Percentiles rank a stretch among this genome's conserved stretches.
phyloP scores from a whole-genome alignment of 2,113 vertebrate species.

The Poeciliopsis prolifica region DNA sequence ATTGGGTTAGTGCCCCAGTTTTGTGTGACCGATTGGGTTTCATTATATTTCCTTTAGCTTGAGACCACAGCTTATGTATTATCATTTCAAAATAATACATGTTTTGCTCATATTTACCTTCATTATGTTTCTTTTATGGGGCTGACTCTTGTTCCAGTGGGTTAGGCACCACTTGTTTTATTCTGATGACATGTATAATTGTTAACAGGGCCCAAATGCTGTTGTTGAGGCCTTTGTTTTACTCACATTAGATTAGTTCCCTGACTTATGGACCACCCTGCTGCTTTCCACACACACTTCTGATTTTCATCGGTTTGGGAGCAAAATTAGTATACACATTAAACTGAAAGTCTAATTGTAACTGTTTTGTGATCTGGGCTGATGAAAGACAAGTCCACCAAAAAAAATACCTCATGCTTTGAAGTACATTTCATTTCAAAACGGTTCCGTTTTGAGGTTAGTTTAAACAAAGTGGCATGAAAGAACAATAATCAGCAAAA shows the following conservation, averaged over 20 bases:
- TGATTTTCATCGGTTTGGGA: background rate
- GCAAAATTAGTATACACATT: background rate
- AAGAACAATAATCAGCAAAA: constrained; percentile 1
- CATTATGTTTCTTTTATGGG: background rate
- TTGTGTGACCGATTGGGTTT: constrained; percentile 47
- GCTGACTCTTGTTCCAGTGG: too few species aligned
- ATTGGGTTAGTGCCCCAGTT: constrained; percentile 70
- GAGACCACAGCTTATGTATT: constrained; percentile 23
- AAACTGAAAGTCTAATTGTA: background rate
- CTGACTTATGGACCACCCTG: constrained; percentile 19
- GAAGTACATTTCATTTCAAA: background rate
- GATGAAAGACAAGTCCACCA: background rate
- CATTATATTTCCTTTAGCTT: constrained; percentile 46
- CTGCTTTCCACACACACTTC: background rate
- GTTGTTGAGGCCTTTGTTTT: background rate
- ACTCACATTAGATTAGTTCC: background rate
- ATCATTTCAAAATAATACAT: constrained; percentile 15
- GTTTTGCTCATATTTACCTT: background rate
- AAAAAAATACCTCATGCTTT: background rate
- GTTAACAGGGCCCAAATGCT: background rate
- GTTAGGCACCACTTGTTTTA: background rate
- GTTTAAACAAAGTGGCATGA: background rate
- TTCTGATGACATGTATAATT: background rate
- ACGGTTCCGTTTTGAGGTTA: background rate
- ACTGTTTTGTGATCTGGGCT: background rate